Evolutionary conservation across 2,888 invertebrate genomes (phyloP).

Genomic region (Eupeodes latifasciatus): DNA sequence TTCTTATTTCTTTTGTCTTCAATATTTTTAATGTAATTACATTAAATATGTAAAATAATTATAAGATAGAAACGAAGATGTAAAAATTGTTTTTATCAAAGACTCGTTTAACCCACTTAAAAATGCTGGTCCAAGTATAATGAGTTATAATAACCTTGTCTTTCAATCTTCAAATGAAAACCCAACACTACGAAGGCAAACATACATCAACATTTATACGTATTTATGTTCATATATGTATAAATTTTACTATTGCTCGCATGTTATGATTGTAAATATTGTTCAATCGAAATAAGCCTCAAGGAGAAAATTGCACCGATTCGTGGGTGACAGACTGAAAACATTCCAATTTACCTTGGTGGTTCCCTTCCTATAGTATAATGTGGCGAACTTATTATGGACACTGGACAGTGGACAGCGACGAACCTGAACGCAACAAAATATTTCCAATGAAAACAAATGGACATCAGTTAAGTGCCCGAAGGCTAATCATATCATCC

Average conservation of each 20-base stretch:
- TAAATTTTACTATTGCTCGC: not conserved
- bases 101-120: too few species aligned
- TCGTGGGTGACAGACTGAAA: conserved; percentile 68
- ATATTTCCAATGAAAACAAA: conserved; percentile 26
- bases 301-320: conserved; percentile 67
- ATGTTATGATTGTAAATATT: conserved; percentile 74
- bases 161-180: too few species aligned
- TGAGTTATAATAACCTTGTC: too few species aligned
- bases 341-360: conserved; percentile 46
- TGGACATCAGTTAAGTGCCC: conserved; percentile 23
- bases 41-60: too few species aligned
- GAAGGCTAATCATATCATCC: conserved; percentile 2
- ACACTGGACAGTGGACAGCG: conserved; percentile 8
- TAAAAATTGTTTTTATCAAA: too few species aligned
- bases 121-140: too few species aligned
- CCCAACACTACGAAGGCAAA: too few species aligned
- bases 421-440: not conserved
- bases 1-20: too few species aligned
- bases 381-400: not conserved
- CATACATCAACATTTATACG: too few species aligned
- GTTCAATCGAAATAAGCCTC: conserved; percentile 66
- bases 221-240: too few species aligned
- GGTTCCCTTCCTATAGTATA: not conserved
- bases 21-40: too few species aligned
- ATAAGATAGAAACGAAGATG: too few species aligned